Conservation (phyloP, 1,140 invertebrate species). For the Orchestia grillus region DNA sequence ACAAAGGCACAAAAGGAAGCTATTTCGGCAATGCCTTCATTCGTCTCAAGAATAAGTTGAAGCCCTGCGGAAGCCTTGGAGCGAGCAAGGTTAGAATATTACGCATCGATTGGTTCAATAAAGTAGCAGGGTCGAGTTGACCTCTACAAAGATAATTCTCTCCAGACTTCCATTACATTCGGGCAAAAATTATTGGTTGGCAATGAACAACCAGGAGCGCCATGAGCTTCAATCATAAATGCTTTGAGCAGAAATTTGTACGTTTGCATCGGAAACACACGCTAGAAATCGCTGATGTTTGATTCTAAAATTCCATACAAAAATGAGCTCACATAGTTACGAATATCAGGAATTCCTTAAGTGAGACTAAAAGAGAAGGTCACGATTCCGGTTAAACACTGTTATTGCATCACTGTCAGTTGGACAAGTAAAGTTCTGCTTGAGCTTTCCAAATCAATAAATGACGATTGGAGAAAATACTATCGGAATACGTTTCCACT, state of each 20-base stretch:
- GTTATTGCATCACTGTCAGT: neutral
- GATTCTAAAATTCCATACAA: neutral
- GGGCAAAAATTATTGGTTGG: neutral
- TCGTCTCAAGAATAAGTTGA: conserved; percentile 8
- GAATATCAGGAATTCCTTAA: neutral
- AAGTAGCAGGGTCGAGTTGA: neutral
- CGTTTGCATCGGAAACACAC: neutral
- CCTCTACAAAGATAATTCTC: neutral
- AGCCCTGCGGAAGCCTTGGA: neutral
- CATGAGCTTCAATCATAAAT: neutral
- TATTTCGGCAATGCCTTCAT: neutral
- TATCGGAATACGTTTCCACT: neutral
- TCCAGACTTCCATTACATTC: neutral
- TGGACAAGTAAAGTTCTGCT: neutral
- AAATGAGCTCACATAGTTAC: neutral
- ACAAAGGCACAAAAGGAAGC: neutral
- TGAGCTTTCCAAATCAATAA: neutral
- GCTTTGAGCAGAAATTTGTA: neutral
- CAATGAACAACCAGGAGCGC: neutral
- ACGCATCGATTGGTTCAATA: neutral
- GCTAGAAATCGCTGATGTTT: neutral
- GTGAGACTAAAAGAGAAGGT: neutral
- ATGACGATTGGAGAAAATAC: neutral
- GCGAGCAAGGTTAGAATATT: neutral
- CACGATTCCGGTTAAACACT: neutral